Evolutionary conservation across 92 coral and sea anemone species (phyloP).

Genomic region (Phenganax stokvisi): DNA sequence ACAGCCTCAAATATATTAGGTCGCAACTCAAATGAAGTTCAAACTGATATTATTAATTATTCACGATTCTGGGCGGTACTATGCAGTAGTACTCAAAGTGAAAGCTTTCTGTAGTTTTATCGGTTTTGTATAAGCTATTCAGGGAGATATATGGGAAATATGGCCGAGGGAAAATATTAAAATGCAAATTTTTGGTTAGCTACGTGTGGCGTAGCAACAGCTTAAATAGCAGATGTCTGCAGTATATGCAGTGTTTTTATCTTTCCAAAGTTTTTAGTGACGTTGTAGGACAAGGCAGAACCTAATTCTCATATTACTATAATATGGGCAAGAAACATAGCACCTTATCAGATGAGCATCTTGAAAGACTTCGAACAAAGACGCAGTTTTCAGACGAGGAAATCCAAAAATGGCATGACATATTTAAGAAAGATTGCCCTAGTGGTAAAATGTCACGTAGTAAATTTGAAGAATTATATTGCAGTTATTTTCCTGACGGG

Average conservation of each 20-base stretch:
- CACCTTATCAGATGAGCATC: slow-evolving; percentile 64
- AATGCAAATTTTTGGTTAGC: slow-evolving; percentile 43
- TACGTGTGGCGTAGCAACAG: slow-evolving; percentile 41
- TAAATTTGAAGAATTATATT: slow-evolving; percentile 84
- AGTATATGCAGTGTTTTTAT: too few relatives aligned
- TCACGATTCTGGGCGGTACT: slow-evolving; percentile 23
- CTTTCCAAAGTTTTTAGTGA: too few relatives aligned
- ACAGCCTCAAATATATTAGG: neutral
- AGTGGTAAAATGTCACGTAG: slow-evolving; percentile 89
- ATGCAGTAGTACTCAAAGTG: slow-evolving; percentile 23
- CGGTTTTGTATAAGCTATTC: slow-evolving; percentile 35
- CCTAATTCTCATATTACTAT: slow-evolving; percentile 12
- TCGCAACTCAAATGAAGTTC: slow-evolving; percentile 42
- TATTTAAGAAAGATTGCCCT: slow-evolving; percentile 87
- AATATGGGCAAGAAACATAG: slow-evolving; percentile 73
- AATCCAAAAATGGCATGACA: slow-evolving; percentile 78
- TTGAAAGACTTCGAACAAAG: slow-evolving; percentile 71
- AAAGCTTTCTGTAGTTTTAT: slow-evolving; percentile 27
- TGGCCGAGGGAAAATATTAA: slow-evolving; percentile 24
- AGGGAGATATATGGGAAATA: slow-evolving; percentile 27
- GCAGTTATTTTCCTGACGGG: slow-evolving; percentile 75
- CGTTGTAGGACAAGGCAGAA: slow-evolving; percentile 10
- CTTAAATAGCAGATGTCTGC: slow-evolving; percentile 40
- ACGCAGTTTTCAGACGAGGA: slow-evolving; percentile 94
- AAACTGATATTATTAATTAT: slow-evolving; percentile 35